A percentile compares a stretch with the other conserved stretches of the same genome.
Conservation (phyloP, 2,797 vertebrate genomes). For the Echeneis naucrates region DNA sequence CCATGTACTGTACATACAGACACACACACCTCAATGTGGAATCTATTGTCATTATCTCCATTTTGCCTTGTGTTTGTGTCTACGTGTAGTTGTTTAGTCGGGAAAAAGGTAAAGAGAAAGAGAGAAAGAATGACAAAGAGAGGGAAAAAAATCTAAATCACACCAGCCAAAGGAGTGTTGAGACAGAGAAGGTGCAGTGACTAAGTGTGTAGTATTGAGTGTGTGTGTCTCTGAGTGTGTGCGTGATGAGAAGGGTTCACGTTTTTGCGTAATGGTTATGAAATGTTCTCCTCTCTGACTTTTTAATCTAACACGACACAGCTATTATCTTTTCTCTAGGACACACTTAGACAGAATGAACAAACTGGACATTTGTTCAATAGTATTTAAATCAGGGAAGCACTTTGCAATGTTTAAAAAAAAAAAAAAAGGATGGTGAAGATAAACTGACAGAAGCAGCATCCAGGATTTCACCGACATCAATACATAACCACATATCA, state of each 20-base stretch:
- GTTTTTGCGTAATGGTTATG: constrained; percentile 28
- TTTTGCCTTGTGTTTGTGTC: neutral
- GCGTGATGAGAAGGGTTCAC: neutral
- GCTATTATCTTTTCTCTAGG: no score
- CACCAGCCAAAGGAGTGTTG: neutral
- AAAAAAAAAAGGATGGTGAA: neutral
- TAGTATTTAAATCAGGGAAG: no score
- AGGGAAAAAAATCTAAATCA: neutral
- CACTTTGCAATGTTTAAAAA: neutral
- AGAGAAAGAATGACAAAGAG: no score
- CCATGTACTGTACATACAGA: no score
- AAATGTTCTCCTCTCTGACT: constrained; percentile 15
- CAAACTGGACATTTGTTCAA: no score
- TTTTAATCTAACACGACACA: no score
- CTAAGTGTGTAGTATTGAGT: neutral
- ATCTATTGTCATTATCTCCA: neutral
- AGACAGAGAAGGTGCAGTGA: constrained; percentile 17
- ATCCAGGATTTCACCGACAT: neutral
- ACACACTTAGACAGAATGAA: no score
- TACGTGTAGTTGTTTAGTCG: neutral
- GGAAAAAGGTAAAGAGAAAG: no score
- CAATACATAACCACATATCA: neutral
- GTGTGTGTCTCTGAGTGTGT: neutral
- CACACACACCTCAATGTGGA: no score
- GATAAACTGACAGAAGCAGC: neutral